phyloP scores from a whole-genome alignment of 2,113 vertebrate genomes.

The Pithys albifrons region DNA sequence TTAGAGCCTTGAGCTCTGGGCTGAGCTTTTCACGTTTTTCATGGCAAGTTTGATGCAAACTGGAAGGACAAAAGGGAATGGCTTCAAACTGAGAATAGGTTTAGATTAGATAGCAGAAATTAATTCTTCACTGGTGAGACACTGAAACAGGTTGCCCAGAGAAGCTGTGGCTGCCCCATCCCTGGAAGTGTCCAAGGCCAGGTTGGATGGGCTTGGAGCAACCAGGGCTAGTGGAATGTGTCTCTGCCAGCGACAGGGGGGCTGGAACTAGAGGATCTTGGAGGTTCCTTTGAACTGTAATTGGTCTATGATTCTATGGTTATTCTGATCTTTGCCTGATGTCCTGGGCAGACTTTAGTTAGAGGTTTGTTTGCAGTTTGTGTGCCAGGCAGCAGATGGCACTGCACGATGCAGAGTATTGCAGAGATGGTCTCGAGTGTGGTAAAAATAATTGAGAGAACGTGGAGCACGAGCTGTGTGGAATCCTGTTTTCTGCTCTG shows the following conservation, averaged over 20 bases:
- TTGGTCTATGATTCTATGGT: not conserved
- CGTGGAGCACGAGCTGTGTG: not conserved
- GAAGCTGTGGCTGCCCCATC: not conserved
- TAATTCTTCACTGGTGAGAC: not conserved
- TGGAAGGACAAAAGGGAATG: not conserved
- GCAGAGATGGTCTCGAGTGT: not conserved
- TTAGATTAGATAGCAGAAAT: not conserved
- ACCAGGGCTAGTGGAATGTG: not conserved
- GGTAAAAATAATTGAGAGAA: not conserved
- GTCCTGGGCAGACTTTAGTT: not conserved
- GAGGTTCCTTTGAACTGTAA: not conserved
- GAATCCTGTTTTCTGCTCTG: not conserved
- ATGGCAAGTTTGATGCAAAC: not conserved
- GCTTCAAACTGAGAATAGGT: not conserved
- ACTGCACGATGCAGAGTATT: not conserved
- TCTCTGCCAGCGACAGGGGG: not conserved
- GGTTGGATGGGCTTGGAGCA: not conserved
- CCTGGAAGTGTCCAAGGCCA: not conserved
- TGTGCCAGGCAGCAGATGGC: constrained; percentile 51
- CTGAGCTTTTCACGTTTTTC: not conserved
- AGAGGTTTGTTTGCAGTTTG: constrained; percentile 1
- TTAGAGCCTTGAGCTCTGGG: not conserved
- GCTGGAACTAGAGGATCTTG: not conserved
- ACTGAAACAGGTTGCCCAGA: rapidly evolving
- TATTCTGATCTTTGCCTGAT: not conserved